Conservation (phyloP, 2,113 vertebrate genomes). For the Rhipidura dahli region DNA sequence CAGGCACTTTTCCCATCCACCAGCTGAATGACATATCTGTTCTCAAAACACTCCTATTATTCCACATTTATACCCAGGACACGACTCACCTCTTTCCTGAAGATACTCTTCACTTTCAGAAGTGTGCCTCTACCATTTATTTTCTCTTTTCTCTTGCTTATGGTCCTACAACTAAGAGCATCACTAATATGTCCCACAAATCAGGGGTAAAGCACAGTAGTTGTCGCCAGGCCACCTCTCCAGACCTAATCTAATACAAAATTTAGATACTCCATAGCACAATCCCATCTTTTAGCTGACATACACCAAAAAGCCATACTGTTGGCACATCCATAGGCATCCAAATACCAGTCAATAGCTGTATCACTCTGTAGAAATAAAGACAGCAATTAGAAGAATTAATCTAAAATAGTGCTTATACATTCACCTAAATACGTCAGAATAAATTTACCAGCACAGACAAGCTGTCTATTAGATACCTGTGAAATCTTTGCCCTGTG, state of each 20-base stretch:
- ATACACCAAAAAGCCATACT: not conserved
- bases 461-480: not conserved
- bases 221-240: not conserved
- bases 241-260: not conserved
- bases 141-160: not conserved
- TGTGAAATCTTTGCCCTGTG: not conserved
- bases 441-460: not conserved
- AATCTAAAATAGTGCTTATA: not conserved
- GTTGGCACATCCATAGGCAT: not conserved
- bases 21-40: not conserved
- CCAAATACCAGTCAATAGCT: not conserved
- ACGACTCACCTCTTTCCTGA: not conserved
- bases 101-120: not conserved
- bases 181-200: not conserved
- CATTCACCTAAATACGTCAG: not conserved
- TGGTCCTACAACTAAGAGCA: not conserved
- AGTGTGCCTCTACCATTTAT: not conserved
- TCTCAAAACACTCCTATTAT: not conserved
- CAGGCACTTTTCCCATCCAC: not conserved
- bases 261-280: not conserved
- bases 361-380: not conserved
- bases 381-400: not conserved
- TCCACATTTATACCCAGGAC: not conserved
- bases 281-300: not conserved
- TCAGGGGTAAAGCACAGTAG: not conserved